Percentiles rank a stretch among this genome's conserved stretches.
phyloP scores from a whole-genome alignment of 92 coral and sea anemone species.

The Porites cylindrica region DNA sequence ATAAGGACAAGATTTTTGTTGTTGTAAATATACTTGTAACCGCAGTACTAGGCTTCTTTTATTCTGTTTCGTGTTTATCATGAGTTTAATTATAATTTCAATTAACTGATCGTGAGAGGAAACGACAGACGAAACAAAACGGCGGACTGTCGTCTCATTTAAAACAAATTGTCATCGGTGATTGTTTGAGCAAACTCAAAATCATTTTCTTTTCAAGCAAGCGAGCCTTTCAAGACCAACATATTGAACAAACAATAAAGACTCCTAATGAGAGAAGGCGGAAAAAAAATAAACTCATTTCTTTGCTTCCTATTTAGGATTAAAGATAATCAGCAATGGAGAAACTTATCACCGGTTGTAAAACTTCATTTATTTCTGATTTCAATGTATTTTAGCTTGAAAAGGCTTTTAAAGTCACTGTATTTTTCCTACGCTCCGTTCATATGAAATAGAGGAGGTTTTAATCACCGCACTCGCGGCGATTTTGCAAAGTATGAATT shows the following conservation, averaged over 20 bases:
- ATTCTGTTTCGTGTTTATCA: neutral
- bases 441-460: neutral
- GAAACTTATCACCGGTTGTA: neutral
- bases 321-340: neutral
- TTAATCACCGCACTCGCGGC: slow-evolving; percentile 1
- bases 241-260: neutral
- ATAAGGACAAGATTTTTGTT: too few species aligned
- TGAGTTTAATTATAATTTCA: neutral
- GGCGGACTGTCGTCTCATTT: neutral
- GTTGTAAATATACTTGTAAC: too few species aligned
- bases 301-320: neutral
- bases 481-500: slow-evolving; percentile 2
- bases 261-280: neutral
- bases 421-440: neutral
- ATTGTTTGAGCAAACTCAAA: neutral
- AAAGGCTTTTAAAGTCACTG: neutral
- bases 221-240: neutral
- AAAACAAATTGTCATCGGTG: neutral
- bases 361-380: neutral
- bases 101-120: neutral
- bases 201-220: neutral
- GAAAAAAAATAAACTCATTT: neutral
- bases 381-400: neutral
- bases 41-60: neutral
- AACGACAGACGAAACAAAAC: neutral